Evolutionary conservation across 2,888 invertebrate species (phyloP).

Genomic region (Rotaria socialis): DNA sequence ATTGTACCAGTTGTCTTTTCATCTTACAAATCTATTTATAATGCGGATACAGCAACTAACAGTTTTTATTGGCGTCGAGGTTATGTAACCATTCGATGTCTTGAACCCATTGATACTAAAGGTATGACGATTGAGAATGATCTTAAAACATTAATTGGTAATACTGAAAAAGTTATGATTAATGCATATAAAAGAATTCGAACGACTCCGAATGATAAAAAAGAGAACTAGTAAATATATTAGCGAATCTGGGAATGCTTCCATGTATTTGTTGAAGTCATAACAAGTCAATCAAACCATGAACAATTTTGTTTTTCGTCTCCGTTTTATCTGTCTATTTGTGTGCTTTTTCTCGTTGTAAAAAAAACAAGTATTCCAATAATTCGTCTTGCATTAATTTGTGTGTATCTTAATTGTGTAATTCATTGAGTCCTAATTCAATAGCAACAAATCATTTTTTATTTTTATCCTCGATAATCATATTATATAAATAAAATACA

Average conservation of each 20-base stretch:
- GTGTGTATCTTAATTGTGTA: not conserved
- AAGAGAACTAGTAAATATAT: not conserved
- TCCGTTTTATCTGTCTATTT: not conserved
- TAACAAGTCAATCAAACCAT: not conserved
- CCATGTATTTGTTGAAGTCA: not conserved
- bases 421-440: not conserved
- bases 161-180: not conserved
- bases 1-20: conserved; percentile 4
- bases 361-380: not conserved
- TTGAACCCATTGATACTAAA: conserved; percentile 27
- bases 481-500: not conserved
- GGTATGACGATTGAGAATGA: not conserved
- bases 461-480: not conserved
- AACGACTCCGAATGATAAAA: not conserved
- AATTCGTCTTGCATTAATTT: not conserved
- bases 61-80: not conserved
- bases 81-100: not conserved
- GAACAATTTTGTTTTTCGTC: not conserved
- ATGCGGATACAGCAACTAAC: not conserved
- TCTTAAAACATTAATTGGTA: not conserved
- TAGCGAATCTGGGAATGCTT: not conserved
- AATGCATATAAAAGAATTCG: not conserved
- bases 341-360: too few species aligned
- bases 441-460: not conserved
- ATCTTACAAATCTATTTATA: not conserved